phyloP scores from a whole-genome alignment of 2,113 vertebrate species.

The Lophura nycthemera region DNA sequence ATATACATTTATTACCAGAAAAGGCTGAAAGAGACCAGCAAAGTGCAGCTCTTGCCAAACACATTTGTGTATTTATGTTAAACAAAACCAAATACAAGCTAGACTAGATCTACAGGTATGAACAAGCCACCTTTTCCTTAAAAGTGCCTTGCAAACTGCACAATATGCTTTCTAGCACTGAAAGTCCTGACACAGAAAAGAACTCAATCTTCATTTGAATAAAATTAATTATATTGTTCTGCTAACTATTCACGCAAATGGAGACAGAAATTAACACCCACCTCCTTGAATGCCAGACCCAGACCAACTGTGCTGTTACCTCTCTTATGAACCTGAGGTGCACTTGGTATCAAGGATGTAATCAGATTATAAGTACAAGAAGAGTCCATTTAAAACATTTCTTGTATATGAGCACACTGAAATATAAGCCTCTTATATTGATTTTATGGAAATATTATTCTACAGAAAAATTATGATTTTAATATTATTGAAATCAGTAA shows the following conservation, averaged over 20 bases:
- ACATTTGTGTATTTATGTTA: neutral
- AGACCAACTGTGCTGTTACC: neutral
- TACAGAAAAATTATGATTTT: neutral
- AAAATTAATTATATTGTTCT: neutral
- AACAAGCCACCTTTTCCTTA: neutral
- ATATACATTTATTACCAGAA: neutral
- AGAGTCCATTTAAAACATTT: neutral
- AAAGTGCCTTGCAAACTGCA: neutral
- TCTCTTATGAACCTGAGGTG: neutral
- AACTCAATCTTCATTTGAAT: neutral
- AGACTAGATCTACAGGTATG: neutral
- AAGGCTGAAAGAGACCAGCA: neutral
- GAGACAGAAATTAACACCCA: neutral
- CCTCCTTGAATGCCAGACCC: neutral
- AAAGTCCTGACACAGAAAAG: neutral
- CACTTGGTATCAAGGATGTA: neutral
- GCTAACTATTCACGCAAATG: neutral
- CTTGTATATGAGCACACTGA: neutral
- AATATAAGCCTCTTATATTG: neutral
- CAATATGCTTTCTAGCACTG: neutral
- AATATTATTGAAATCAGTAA: neutral
- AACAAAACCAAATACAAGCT: neutral
- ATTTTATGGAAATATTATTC: slow-evolving; percentile 1
- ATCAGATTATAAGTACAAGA: neutral
- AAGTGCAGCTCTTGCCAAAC: neutral